phyloP scores from a whole-genome alignment of 2,888 invertebrate species.

The Zaprionus lineosus region DNA sequence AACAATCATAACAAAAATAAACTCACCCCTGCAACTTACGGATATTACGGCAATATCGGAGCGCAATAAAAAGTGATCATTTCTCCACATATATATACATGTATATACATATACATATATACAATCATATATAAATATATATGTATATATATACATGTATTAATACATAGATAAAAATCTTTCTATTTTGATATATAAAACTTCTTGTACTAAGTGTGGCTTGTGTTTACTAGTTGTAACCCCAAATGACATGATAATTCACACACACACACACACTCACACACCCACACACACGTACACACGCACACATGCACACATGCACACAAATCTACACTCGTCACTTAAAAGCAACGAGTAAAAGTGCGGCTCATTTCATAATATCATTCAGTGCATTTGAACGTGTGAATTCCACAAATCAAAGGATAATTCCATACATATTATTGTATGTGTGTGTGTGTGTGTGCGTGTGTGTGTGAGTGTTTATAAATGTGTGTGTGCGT shows the following conservation, averaged over 20 bases:
- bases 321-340: background rate
- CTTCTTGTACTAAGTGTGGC: too few species aligned
- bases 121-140: too few species aligned
- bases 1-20: background rate
- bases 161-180: too few species aligned
- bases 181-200: too few species aligned
- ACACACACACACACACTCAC: background rate
- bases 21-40: too few species aligned
- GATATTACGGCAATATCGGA: too few species aligned
- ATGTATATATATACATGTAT: too few species aligned
- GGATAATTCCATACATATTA: background rate
- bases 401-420: background rate
- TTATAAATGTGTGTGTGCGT: background rate
- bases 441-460: background rate
- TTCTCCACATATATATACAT: too few species aligned
- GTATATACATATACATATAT: too few species aligned
- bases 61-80: too few species aligned
- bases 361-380: background rate
- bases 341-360: background rate
- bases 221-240: too few species aligned
- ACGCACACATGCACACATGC: background rate
- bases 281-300: background rate
- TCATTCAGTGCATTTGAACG: background rate
- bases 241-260: too few species aligned
- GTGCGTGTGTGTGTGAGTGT: slow-evolving; percentile 1